These are phyloP conservation scores for Fabriciana adippe DNA, from an alignment of 2,888 invertebrate species.

Conservation along the genomic window DNA sequence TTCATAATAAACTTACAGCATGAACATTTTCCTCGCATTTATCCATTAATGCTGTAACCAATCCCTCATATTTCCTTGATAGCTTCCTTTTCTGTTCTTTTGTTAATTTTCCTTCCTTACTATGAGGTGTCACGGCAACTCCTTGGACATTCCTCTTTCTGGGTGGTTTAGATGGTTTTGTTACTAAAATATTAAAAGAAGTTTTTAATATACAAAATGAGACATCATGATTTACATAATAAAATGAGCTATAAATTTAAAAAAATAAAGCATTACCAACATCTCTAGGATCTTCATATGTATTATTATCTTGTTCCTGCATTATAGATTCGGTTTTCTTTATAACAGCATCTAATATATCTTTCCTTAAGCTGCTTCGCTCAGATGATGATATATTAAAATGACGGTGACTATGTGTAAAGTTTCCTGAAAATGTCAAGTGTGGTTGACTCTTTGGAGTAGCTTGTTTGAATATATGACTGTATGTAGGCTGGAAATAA, in stretches of 20 bases:
- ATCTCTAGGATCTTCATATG: slow-evolving; percentile 75
- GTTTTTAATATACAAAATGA: no score
- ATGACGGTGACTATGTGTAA: slow-evolving; percentile 52
- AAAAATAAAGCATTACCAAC: slow-evolving; percentile 53
- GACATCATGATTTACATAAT: background rate
- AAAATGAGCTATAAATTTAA: background rate
- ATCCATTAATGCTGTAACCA: slow-evolving; percentile 77
- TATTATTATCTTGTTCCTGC: slow-evolving; percentile 53
- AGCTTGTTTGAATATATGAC: slow-evolving; percentile 49
- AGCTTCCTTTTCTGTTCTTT: slow-evolving; percentile 79
- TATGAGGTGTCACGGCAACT: slow-evolving; percentile 52
- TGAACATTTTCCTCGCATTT: slow-evolving; percentile 69
- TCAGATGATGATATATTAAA: slow-evolving; percentile 57
- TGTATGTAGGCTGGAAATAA: slow-evolving; percentile 41
- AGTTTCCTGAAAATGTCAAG: slow-evolving; percentile 64
- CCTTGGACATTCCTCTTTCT: slow-evolving; percentile 64
- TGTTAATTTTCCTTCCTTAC: slow-evolving; percentile 62
- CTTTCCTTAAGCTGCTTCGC: slow-evolving; percentile 60
- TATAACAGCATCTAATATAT: slow-evolving; percentile 63
- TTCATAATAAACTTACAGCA: slow-evolving; percentile 48
- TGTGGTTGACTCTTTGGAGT: slow-evolving; percentile 44
- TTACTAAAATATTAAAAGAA: slow-evolving; percentile 44
- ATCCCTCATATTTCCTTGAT: slow-evolving; percentile 76
- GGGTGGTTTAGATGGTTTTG: slow-evolving; percentile 66
- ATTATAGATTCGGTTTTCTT: slow-evolving; percentile 61